These are phyloP conservation scores for Xenopus petersii DNA, from an alignment of 2,797 vertebrate genomes.

Conservation along the genomic window DNA sequence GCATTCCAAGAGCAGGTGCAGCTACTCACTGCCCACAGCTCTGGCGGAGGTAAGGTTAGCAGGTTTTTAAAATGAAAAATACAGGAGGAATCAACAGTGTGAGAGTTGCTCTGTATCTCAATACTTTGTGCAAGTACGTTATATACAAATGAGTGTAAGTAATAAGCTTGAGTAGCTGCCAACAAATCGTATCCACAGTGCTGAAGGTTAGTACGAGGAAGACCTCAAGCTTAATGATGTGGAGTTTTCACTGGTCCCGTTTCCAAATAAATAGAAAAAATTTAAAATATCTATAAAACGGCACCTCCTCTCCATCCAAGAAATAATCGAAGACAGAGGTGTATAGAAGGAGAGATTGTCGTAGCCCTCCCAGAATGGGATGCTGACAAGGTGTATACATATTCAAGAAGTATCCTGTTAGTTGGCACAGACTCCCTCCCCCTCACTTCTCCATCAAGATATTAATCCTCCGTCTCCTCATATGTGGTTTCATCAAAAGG, in stretches of 20 bases:
- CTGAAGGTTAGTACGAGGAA: not conserved
- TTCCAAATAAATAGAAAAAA: constrained; percentile 32
- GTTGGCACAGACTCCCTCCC: constrained; percentile 2
- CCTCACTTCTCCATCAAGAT: constrained; percentile 29
- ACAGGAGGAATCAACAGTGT: not conserved
- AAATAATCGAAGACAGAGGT: not conserved
- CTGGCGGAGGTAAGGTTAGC: not conserved
- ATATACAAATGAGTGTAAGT: not conserved
- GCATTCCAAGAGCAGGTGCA: not conserved
- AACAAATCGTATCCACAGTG: not conserved
- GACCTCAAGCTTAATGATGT: constrained; percentile 25
- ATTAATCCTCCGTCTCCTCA: constrained; percentile 84
- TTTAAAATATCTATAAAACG: constrained; percentile 7
- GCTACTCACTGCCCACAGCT: not conserved
- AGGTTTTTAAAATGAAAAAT: not conserved
- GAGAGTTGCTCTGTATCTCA: no score
- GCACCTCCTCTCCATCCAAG: not conserved
- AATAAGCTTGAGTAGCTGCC: constrained; percentile 7
- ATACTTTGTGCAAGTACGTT: not conserved
- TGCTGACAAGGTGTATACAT: not conserved
- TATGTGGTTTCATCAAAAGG: constrained; percentile 79
- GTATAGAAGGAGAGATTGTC: not conserved
- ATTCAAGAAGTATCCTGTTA: not conserved
- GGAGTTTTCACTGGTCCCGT: constrained; percentile 29
- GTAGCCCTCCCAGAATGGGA: constrained; percentile 11